Base-by-base conservation (phyloP, 2,797 vertebrate species). In the Sebastes jordani region DNA sequence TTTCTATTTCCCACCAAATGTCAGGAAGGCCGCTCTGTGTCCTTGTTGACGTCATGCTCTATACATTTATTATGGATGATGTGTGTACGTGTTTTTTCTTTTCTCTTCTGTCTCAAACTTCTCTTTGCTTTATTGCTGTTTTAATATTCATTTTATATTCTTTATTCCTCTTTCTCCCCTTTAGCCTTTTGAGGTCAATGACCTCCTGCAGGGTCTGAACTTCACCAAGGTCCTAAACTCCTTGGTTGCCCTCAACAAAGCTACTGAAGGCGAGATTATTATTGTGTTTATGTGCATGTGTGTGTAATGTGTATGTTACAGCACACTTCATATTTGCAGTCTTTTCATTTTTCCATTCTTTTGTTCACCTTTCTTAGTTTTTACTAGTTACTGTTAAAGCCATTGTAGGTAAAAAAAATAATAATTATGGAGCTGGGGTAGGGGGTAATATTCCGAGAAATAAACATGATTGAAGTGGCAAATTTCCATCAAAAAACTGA, bases 131-230 rank as follows among this genome's bases (percentile, higher is more conserved):
- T 49, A 18, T 58, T 70, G 14, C 38, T 58, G 11, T 36, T 74
- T 34, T 64, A 1, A 76, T 65, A 52, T 32, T 2, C 54, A 16
- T 71, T 80, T 46, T 5, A 27, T 65, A 13, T 74, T 72, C 4
- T 54, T 54, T 52, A 14, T 74, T 71, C 29, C 20, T 22, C 60
- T 70, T 82, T 71, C 11, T 59, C 58, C 80, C 66, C 55, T 93
- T 46, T 88, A 99, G 98, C 95, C 97, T 4, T 99, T 99, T 90
- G 98, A 99, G 86, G 97, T 97, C 91, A 96, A 93, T 93, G 98
- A 99, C 92, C 96, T 99, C 82, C 97, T 97, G 88, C 97, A 98
- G 93, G 97, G 97, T 77, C 96, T 97, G 92, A 98, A 99, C 95
- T 98, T 99, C 94, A 96, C 90, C 95, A 98, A 97, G 94, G 98